phyloP scores from a whole-genome alignment of 2,888 invertebrate species.

The Heliothis peltigera region DNA sequence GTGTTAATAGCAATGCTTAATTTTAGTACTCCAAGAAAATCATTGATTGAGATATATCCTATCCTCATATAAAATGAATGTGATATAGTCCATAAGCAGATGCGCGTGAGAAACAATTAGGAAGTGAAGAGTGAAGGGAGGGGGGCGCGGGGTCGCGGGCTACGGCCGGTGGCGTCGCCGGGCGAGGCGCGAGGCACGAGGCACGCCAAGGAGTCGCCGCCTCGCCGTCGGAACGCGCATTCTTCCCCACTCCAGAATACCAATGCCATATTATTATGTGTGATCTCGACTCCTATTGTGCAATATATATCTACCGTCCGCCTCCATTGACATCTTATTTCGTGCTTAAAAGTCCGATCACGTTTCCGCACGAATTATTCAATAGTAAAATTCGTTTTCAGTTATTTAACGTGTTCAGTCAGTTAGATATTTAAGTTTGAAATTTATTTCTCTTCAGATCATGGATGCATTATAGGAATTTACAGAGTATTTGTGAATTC shows the following conservation, averaged over 20 bases:
- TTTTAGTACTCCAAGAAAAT: not conserved
- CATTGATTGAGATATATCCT: too few relatives aligned
- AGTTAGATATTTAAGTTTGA: slow-evolving; percentile 36
- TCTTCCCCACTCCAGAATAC: slow-evolving; percentile 85
- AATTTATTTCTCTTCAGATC: slow-evolving; percentile 30
- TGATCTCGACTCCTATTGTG: slow-evolving; percentile 83
- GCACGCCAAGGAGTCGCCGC: slow-evolving; percentile 80
- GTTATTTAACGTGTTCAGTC: slow-evolving; percentile 57
- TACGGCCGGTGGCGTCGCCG: slow-evolving; percentile 20
- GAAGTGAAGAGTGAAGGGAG: slow-evolving; percentile 47
- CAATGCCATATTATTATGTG: slow-evolving; percentile 88
- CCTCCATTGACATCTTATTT: slow-evolving; percentile 80
- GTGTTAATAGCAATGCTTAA: not conserved
- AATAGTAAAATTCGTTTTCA: slow-evolving; percentile 59
- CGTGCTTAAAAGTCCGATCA: slow-evolving; percentile 76
- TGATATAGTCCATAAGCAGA: slow-evolving; percentile 20
- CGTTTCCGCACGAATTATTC: slow-evolving; percentile 71
- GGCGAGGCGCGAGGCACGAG: slow-evolving; percentile 69
- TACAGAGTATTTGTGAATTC: slow-evolving; percentile 5
- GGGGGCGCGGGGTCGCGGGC: slow-evolving; percentile 12
- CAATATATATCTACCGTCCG: slow-evolving; percentile 74
- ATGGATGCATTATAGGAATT: slow-evolving; percentile 23
- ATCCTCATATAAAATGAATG: not conserved
- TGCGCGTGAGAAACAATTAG: slow-evolving; percentile 36
- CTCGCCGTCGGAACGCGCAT: slow-evolving; percentile 82